Base-by-base conservation (phyloP, 2,888 invertebrate species). In the Drosophila yooni region DNA sequence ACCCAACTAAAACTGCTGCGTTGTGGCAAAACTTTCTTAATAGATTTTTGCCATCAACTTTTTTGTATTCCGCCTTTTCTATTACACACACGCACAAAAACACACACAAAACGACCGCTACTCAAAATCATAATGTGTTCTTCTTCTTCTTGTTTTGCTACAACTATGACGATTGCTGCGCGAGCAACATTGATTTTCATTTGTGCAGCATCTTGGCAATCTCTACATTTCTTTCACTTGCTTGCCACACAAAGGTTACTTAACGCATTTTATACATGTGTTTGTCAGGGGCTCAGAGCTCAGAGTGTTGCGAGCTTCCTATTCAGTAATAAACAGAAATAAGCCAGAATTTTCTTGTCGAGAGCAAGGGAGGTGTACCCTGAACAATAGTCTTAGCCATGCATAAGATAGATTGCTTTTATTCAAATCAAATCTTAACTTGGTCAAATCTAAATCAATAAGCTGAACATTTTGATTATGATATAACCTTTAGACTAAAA, bases 1-100 rank as follows among this genome's bases (percentile, higher is more conserved):
- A 59, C 68, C 70, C 54, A 83, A 81, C 62, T 74, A 74, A 79
- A 85, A 82, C 86, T 85, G 84, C 84, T 84, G 83, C 76, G 83
- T 67, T 83, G 83, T 83, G 82, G 81, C 76, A 74, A 83, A 85
- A 87, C 84, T 87, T 87, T 87, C 88, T 87, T 87, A 87, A 87
- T 87, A 87, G 87, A 83, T 88, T 87, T 87, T 77, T 76, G 73
- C 79, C 70, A 86, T 84, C 82, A 87, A 86, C 67, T 86, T 87
- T 85, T 72, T 63, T 64, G 81, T 76, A 11, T 25, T 10, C 27
- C 15, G 18, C 25, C 21, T n/a, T 40, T 60, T 57, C 48, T 58
- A 29, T 62, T 76, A 48, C 15, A 25, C 13, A 27, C 27, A 29
- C 8, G 29, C 25, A 53, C 31, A 70, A 34, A 50, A 43, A 61